Evolutionary conservation across 2,888 invertebrate genomes (phyloP), one percentile per base, ranked within the genome.

Genomic region (Watsonalla cultraria): DNA sequence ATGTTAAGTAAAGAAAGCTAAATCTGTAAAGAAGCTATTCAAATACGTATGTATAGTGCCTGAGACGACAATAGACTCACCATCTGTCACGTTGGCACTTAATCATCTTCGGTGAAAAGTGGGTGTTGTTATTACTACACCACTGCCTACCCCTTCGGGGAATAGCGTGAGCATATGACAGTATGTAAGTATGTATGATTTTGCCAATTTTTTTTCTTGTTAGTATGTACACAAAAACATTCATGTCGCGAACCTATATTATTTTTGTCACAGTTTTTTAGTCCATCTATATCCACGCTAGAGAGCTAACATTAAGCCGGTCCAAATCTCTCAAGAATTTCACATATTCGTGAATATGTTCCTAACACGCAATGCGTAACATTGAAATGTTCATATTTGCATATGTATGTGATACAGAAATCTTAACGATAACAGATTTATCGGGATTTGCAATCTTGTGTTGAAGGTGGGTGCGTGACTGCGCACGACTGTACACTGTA

Each of bases 371-470:
- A 70, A 75, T 71, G 72, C 70, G 65, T 68, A 62, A 64, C 63
- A 64, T 64, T 65, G 62, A 65, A 73, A 68, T 63, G 63, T 66
- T 54, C 14, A 42, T 51, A 70, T 76, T 72, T 73, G 70, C 76
- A 78, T 76, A 77, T 69, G 74, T 72, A 78, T 73, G 67, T 76
- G 67, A 73, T 72, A 76, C 73, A 72, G 69, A 72, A 74, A 78
- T 78, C 77, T 74, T 76, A 74, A 75, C 76, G 74, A 78, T 78
- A 71, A 70, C 64, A 68, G 67, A 70, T 71, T 80, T 78, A 80
- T 79, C 76, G 68, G 61, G 59, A 67, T 72, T 64, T 65, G 66
- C 74, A 61, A 78, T 78, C 77, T 76, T 66, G 62, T 70, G 62
- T 74, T 75, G 75, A 70, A 42, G 9, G 42, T 74, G 63, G 60